Conservation (phyloP, 2,797 vertebrate species). For the Acanthurus leucopareius region DNA sequence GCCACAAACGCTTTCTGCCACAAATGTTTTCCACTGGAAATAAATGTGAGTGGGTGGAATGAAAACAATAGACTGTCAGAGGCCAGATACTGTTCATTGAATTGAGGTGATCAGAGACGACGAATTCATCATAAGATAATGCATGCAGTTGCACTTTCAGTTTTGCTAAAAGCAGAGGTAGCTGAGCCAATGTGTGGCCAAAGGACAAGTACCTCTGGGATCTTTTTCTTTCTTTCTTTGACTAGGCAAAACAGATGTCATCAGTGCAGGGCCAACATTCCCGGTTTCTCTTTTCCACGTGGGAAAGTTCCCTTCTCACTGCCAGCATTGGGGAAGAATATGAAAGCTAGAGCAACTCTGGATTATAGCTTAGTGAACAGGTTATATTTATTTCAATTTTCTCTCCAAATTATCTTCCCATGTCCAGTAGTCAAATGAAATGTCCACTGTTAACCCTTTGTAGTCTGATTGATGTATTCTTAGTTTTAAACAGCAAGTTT, state of each 20-base stretch:
- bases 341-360: conserved; percentile 73
- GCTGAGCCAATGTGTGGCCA: conserved; percentile 55
- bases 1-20: conserved; percentile 1
- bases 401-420: conserved; percentile 56
- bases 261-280: conserved; percentile 81
- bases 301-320: conserved; percentile 81
- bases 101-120: background rate
- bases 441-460: conserved; percentile 62
- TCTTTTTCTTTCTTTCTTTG: conserved; percentile 50
- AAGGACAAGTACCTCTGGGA: conserved; percentile 38
- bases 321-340: conserved; percentile 75
- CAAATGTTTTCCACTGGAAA: conserved; percentile 51
- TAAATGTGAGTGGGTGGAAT: conserved; percentile 2
- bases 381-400: conserved; percentile 73
- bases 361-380: conserved; percentile 80
- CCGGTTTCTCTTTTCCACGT: conserved; percentile 82
- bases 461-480: conserved; percentile 25
- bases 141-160: conserved; percentile 26
- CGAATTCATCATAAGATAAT: background rate
- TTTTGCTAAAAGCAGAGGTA: conserved; percentile 25
- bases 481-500: conserved; percentile 1
- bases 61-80: background rate
- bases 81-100: background rate
- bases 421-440: conserved; percentile 40
- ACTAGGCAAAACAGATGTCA: conserved; percentile 85